Base-by-base conservation (phyloP, 2,797 vertebrate genomes). In the Typhlichthys subterraneus region DNA sequence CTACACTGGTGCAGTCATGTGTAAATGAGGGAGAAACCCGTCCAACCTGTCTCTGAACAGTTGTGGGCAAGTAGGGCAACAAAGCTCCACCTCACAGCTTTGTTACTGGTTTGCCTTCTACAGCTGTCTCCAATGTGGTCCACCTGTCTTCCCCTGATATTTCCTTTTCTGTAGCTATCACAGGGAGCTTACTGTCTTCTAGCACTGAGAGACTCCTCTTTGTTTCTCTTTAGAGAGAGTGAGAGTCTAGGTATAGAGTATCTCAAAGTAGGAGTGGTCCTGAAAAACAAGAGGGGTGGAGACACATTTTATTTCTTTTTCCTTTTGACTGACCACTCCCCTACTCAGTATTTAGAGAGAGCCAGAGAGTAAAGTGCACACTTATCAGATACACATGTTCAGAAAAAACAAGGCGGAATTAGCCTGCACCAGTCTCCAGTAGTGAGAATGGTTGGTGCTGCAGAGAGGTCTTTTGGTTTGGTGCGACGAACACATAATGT, bases 1-100 rank as follows among this genome's bases (percentile, higher is more conserved):
- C 7, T 46, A 53, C 45, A 46, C 0, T 11, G 45, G 59, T n/a
- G 53, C 33, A 38, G 46, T 45, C 23, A 7, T 14, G 15, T 59
- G 8, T n/a, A 12, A 75, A 51, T 49, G 69, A 63, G 63, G 45
- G 3, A 61, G 52, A 75, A 91, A 90, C 89, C 82, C 66, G 89
- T 89, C 65, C 47, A 57, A 88, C 89, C 85, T 65, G 89, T 85
- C 81, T 31, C 53, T 63, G 72, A 77, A 68, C 31, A 67, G 60
- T 55, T 23, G 12, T 14, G 64, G 53, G 59, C 15, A 23, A 23
- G 19, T 2, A 12, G 11, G 19, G 23, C 55, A 46, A 15, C 23
- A 15, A 19, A 1, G 54, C 72, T 70, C 74, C 78, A 70, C 83
- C 62, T 50, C 17, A 23, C 7, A 45, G 58, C 70, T 70, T 48